A percentile compares a stretch with the other conserved stretches of the same genome.
Conservation (phyloP, 2,113 vertebrate genomes). For the Paramormyrops kingsleyae region DNA sequence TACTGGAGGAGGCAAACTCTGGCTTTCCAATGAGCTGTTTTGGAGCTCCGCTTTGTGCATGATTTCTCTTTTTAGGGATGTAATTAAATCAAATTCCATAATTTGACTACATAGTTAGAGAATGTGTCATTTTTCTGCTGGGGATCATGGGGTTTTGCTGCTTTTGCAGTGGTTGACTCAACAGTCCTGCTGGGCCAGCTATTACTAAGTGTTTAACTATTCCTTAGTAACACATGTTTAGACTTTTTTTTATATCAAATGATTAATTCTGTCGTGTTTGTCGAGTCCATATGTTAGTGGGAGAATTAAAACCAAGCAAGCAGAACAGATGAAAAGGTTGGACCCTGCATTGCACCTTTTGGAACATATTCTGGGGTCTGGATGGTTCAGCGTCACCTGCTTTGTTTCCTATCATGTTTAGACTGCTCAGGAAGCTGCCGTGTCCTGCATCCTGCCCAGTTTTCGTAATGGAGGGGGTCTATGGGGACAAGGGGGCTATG, state of each 20-base stretch:
- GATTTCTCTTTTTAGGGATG: neutral
- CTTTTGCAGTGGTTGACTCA: neutral
- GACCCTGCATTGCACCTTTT: neutral
- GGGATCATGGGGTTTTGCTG: neutral
- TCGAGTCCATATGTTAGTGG: neutral
- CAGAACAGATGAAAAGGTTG: neutral
- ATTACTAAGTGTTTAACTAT: slow-evolving; percentile 7
- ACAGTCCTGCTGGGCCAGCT: neutral
- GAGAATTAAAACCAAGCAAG: neutral
- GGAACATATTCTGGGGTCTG: neutral
- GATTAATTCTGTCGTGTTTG: slow-evolving; percentile 5
- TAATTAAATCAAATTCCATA: slow-evolving; percentile 11
- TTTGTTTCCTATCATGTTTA: neutral
- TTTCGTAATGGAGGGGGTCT: neutral
- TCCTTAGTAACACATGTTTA: neutral
- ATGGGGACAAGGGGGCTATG: neutral
- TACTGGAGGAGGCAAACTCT: neutral
- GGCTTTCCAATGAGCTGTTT: neutral
- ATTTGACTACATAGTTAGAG: slow-evolving; percentile 7
- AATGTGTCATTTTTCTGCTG: neutral
- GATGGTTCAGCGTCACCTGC: neutral
- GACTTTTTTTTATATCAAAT: neutral
- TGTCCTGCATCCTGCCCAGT: neutral
- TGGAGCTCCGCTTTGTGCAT: neutral
- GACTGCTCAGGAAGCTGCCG: neutral